These are phyloP conservation scores for Paracyclopina nana DNA, from an alignment of 1,140 invertebrate species.

Conservation along the genomic window DNA sequence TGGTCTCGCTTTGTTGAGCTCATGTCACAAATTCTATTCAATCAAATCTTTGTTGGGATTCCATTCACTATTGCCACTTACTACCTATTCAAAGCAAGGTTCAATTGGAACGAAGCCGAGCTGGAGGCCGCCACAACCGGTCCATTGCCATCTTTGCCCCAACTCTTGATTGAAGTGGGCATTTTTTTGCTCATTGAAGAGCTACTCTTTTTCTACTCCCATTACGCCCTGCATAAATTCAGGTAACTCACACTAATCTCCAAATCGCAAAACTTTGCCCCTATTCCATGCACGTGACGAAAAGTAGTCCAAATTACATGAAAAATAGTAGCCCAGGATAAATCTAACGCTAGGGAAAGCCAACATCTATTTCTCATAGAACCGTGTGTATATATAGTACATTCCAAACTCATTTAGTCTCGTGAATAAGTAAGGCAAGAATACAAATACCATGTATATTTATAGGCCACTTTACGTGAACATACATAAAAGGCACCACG, in stretches of 20 bases:
- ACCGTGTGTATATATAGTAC: too few species aligned
- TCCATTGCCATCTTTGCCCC: constrained; percentile 57
- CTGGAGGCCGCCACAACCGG: constrained; percentile 43
- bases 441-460: too few species aligned
- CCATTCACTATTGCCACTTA: constrained; percentile 41
- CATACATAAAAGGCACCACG: constrained; percentile 67
- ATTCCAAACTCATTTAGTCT: too few species aligned
- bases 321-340: too few species aligned
- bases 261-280: too few species aligned
- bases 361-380: too few species aligned
- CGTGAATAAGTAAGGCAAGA: too few species aligned
- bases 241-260: too few species aligned
- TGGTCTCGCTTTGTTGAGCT: constrained; percentile 36
- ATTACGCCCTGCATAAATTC: constrained; percentile 31
- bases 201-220: constrained; percentile 66
- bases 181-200: constrained; percentile 60
- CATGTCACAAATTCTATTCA: constrained; percentile 47
- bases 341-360: too few species aligned
- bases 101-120: too few species aligned
- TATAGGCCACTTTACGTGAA: constrained; percentile 40
- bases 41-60: constrained; percentile 52
- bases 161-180: constrained; percentile 53
- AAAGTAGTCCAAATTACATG: too few species aligned
- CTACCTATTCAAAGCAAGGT: constrained; percentile 39
- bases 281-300: too few species aligned